phyloP scores from a whole-genome alignment of 2,888 invertebrate species.

The Hyposoter dolosus region DNA sequence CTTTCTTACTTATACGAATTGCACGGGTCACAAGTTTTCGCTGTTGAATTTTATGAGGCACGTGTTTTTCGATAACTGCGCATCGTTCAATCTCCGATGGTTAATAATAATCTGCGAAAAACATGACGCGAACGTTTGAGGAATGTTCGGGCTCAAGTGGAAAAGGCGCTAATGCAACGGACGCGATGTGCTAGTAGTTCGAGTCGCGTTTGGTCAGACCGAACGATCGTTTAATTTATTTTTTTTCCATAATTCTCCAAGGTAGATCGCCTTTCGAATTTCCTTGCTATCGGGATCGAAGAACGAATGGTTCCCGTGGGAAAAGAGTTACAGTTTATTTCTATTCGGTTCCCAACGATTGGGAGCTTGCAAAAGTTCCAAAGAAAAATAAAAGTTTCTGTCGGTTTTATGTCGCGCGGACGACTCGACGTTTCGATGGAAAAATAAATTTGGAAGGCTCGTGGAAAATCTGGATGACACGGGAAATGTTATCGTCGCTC shows the following conservation, averaged over 20 bases:
- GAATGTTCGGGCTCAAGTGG: slow-evolving; percentile 31
- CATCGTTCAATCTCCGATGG: neutral
- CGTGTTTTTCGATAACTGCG: slow-evolving; percentile 42
- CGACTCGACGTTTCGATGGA: neutral
- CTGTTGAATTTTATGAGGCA: slow-evolving; percentile 16
- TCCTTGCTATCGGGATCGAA: neutral
- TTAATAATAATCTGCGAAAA: slow-evolving; percentile 51
- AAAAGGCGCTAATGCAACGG: slow-evolving; percentile 36
- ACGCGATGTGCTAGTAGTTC: slow-evolving; percentile 23
- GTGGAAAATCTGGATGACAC: slow-evolving; percentile 16
- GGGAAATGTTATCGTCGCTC: slow-evolving; percentile 32
- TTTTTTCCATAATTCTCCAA: neutral
- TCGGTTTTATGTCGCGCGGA: neutral
- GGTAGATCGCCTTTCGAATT: neutral
- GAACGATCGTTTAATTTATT: neutral
- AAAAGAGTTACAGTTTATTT: neutral
- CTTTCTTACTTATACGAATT: neutral
- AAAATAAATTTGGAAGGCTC: slow-evolving; percentile 14
- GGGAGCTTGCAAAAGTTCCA: neutral
- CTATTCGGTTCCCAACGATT: neutral
- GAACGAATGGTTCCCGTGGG: neutral
- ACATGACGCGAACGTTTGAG: slow-evolving; percentile 15
- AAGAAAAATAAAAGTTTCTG: neutral
- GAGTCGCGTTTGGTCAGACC: slow-evolving; percentile 26
- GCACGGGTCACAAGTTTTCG: slow-evolving; percentile 6